Evolutionary conservation across 2,113 vertebrate species (phyloP), one percentile per base, ranked within the genome.

Genomic region (Periophthalmus modestus): DNA sequence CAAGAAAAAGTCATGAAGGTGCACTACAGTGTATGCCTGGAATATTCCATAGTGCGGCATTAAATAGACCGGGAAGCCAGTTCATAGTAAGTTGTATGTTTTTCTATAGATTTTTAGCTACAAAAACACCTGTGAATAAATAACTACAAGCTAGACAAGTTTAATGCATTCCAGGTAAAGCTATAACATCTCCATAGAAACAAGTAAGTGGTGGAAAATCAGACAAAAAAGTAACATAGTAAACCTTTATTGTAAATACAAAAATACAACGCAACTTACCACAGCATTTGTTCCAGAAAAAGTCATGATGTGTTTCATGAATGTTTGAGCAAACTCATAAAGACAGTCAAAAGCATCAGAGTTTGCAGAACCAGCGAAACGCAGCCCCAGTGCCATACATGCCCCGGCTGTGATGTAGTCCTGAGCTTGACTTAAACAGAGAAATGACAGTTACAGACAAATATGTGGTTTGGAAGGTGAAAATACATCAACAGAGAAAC

Each of bases 331-430:
- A 68, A 97, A 98, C 84, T 96, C 96, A 83, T 96, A 96, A 92
- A 99, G 92, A 88, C 98, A 99, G 73, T 97, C 96, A 75, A 99
- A 99, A 1, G 98, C 97, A 68, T 97, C 96, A 21, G 95, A 93
- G 79, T 98, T 99, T 84, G 96, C 96, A 13, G 98, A 98, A 14
- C 98, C 98, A 1, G 98, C 97, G 82, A 99, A 99, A 78, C 97
- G 95, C 83, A 99, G 95, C 28, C 98, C 98, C 84, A 99, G 90
- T 2, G 97, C 96, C 88, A 99, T 90, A 67, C 98, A 99, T 0
- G 97, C 97, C 62, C 98, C 98, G 4, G 98, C 97, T 0, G 97
- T 96, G 50, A 99, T 99, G 93, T 99, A 98, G 85, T 98, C 95
- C 5, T 98, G 96, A 52, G 97, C 98, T 93, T 99, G 98, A 76